Conservation (phyloP, 2,113 vertebrate genomes). For the Raphicerus campestris region DNA sequence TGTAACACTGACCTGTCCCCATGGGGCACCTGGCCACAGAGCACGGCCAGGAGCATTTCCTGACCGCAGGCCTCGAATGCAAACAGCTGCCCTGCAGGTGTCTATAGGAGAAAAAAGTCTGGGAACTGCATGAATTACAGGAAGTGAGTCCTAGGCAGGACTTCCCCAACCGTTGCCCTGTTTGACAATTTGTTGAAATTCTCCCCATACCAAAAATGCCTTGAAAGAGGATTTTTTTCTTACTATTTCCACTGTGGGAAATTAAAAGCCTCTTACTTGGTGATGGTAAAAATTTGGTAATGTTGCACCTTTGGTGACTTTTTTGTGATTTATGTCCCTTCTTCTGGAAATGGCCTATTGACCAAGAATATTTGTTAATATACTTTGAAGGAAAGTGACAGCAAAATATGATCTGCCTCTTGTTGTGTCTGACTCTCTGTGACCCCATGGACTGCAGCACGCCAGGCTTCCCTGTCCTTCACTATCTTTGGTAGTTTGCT, state of each 20-base stretch:
- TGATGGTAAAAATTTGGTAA: neutral
- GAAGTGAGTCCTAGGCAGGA: neutral
- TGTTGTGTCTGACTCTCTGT: neutral
- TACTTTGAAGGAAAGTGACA: neutral
- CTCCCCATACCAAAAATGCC: neutral
- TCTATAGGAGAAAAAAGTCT: neutral
- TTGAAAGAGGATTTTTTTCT: neutral
- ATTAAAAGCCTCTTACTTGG: neutral
- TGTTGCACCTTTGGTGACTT: neutral
- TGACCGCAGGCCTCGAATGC: neutral
- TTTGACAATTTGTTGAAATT: slow-evolving; percentile 5
- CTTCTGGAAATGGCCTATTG: neutral
- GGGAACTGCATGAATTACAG: neutral
- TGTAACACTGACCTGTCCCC: neutral
- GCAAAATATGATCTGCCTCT: neutral
- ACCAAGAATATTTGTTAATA: neutral
- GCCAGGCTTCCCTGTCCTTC: neutral
- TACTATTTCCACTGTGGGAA: neutral
- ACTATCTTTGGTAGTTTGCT: neutral
- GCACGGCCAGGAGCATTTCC: neutral
- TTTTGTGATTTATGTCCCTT: neutral
- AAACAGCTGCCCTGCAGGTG: neutral
- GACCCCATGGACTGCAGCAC: neutral
- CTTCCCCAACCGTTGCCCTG: neutral
- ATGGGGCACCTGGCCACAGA: too few species aligned